A percentile compares a stretch with the other conserved stretches of the same genome.
phyloP scores from a whole-genome alignment of 2,797 vertebrate species.

The Centroberyx gerrardi region DNA sequence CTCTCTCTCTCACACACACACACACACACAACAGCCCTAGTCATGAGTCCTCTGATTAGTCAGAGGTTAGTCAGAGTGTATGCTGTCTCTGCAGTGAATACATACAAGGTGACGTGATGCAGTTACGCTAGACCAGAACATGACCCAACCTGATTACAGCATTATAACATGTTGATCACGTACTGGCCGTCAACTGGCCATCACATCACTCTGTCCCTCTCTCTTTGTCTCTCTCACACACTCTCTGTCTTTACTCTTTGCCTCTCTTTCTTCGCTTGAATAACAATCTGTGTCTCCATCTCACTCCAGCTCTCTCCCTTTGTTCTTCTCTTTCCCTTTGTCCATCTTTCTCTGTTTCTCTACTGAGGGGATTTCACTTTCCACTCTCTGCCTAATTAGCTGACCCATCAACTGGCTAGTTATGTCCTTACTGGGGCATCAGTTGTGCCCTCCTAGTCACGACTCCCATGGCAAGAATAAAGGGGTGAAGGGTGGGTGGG shows the following conservation, averaged over 20 bases:
- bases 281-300: not conserved
- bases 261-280: not conserved
- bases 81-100: not conserved
- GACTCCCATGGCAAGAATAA: slow-evolving; percentile 14
- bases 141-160: not conserved
- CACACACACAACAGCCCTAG: too few relatives aligned
- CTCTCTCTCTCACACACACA: too few relatives aligned
- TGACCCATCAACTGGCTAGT: slow-evolving; percentile 25
- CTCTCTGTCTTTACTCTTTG: not conserved
- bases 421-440: not conserved
- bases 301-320: not conserved
- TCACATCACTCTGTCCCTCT: not conserved
- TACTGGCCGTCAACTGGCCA: too few relatives aligned
- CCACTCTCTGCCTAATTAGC: not conserved
- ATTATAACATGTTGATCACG: not conserved
- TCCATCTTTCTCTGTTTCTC: not conserved
- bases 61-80: not conserved
- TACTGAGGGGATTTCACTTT: not conserved
- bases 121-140: not conserved
- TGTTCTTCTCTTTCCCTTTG: not conserved
- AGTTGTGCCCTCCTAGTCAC: not conserved
- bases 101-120: not conserved
- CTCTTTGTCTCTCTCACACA: not conserved
- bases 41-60: too few relatives aligned
- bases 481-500: not conserved